phyloP scores from a whole-genome alignment of 2,797 vertebrate species.

The Gobio occitaniae region DNA sequence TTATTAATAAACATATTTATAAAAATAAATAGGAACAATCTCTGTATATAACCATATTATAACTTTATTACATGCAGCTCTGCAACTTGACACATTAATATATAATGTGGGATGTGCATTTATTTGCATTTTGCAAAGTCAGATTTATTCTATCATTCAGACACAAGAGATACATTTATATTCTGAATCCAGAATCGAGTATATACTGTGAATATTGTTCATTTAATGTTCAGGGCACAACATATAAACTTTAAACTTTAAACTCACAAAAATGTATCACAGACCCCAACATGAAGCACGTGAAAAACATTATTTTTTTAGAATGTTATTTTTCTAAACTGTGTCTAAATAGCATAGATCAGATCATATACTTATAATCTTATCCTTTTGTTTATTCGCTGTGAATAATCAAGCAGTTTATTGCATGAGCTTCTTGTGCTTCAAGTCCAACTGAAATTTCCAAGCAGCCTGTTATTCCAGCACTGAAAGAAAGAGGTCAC shows the following conservation, averaged over 20 bases:
- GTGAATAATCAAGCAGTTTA: not conserved
- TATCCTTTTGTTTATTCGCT: not conserved
- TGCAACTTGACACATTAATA: not conserved
- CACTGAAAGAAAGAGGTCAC: slow-evolving; percentile 81
- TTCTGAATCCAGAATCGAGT: not conserved
- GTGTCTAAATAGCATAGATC: not conserved
- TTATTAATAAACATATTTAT: not conserved
- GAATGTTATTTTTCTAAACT: not conserved
- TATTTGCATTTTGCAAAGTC: not conserved
- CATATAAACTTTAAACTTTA: too few species aligned
- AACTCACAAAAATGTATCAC: too few species aligned
- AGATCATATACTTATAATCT: not conserved
- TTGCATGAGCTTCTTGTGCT: not conserved
- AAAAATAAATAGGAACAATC: not conserved
- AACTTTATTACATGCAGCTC: too few species aligned
- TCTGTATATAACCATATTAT: not conserved
- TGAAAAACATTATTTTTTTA: not conserved
- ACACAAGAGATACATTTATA: not conserved
- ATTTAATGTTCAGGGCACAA: too few species aligned
- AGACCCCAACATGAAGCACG: not conserved
- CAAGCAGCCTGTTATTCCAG: slow-evolving; percentile 65
- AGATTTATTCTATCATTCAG: not conserved
- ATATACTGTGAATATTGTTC: too few species aligned
- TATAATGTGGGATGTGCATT: not conserved
- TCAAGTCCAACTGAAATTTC: not conserved